phyloP scores from a whole-genome alignment of 1,140 invertebrate genomes.

The Zaprionus gabonicus region DNA sequence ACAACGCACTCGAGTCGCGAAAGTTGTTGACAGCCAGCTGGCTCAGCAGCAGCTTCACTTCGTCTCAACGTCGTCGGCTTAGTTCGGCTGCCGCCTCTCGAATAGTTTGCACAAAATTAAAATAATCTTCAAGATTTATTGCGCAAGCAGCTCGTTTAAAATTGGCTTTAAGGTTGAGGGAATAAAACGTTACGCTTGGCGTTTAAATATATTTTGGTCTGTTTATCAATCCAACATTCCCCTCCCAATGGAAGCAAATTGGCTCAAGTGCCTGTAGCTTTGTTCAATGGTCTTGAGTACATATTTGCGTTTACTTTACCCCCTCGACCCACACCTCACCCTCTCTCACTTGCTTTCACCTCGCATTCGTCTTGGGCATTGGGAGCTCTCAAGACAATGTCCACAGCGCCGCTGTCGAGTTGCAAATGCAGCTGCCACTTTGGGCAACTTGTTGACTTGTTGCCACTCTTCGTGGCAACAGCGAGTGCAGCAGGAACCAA shows the following conservation, averaged over 20 bases:
- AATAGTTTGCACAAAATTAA: conserved; percentile 82
- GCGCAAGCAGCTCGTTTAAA: conserved; percentile 33
- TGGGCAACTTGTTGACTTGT: conserved; percentile 76
- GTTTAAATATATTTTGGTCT: conserved; percentile 28
- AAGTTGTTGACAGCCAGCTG: conserved; percentile 77
- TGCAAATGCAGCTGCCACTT: conserved; percentile 70
- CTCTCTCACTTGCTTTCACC: neutral
- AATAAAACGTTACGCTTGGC: neutral
- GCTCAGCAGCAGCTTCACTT: conserved; percentile 15
- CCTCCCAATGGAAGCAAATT: conserved; percentile 44
- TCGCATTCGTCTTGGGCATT: conserved; percentile 40
- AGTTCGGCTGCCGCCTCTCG: conserved; percentile 54
- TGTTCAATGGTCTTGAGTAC: conserved; percentile 64
- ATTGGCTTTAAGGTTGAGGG: neutral
- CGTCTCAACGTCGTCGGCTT: conserved; percentile 25
- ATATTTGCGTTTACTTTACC: conserved; percentile 66
- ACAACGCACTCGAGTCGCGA: conserved; percentile 57
- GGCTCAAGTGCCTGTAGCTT: conserved; percentile 56
- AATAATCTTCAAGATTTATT: conserved; percentile 81
- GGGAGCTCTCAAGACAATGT: conserved; percentile 59
- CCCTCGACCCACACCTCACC: neutral
- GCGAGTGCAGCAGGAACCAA: conserved; percentile 19
- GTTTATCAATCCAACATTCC: conserved; percentile 23
- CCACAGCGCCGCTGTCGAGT: conserved; percentile 22
- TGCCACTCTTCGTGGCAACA: conserved; percentile 33